Base-by-base conservation (phyloP, 1,140 invertebrate genomes). In the Protaetia brevitarsis region DNA sequence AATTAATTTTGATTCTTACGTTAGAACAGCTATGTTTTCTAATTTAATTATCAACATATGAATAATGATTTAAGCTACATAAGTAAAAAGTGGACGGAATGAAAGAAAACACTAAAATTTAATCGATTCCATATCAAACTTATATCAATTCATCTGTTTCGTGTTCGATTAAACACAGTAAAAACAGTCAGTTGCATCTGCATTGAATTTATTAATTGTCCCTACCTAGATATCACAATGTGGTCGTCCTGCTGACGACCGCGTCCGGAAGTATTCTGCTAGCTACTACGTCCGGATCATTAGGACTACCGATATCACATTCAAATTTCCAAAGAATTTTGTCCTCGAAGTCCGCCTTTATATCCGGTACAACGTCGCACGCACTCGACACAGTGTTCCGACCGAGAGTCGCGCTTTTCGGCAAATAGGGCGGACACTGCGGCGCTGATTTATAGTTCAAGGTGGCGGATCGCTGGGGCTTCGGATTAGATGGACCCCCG, bases 291-390 rank as follows among this genome's bases (percentile, higher is more conserved):
- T 78, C 77, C 56, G 77, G 77, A 72, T 73, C 74, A 66, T 78
- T 77, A 29, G 70, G 69, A 69, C 68, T 72, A 65, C 66, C 67
- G 64, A 77, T 77, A 75, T 77, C 75, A 73, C 74, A 76, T 71
- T 78, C 77, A 64, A 78, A 78, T 65, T 74, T 77, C 77, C 77
- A 78, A 65, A 78, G 67, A 57, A 78, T 78, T 63, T 73, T 75
- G 61, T 76, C 72, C 10, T 74, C 69, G 21, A 70, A 64, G 28
- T 66, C 23, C 64, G 62, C 66, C 37, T 64, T 63, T 30, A 66
- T 45, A 64, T 71, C 73, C 45, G 71, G 69, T 30, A 74, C 71
- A 10, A 74, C 68, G 41, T 74, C 71, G 66, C 73, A 71, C 21
- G 69, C 63, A 65, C 63, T 51, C 71, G 63, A 19, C 56, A 31